Percentiles rank a stretch among this genome's conserved stretches.
phyloP scores from a whole-genome alignment of 2,797 vertebrate species.

The Florisuga fusca region DNA sequence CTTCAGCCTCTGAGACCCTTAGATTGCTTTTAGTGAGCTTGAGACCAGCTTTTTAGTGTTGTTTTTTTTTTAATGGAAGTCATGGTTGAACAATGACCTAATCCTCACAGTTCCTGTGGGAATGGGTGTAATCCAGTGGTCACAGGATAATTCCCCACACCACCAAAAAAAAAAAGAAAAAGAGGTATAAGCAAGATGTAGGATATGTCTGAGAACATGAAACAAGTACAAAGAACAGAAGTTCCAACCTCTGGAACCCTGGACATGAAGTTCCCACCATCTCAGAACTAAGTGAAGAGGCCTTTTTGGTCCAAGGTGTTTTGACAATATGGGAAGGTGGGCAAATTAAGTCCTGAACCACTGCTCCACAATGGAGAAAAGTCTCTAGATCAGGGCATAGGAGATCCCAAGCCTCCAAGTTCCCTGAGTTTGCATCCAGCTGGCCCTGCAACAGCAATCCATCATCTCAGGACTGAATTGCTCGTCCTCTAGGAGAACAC shows the following conservation, averaged over 20 bases:
- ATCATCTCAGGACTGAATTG: not conserved
- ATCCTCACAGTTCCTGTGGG: too few relatives aligned
- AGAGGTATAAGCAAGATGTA: rapidly evolving
- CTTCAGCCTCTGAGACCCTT: not conserved
- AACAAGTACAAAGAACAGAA: not conserved
- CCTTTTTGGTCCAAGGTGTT: not conserved
- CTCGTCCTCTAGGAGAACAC: not conserved
- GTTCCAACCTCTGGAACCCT: not conserved
- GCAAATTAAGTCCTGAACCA: not conserved
- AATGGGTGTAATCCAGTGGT: not conserved
- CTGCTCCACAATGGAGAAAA: not conserved
- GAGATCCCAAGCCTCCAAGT: not conserved
- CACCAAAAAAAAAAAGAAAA: not conserved
- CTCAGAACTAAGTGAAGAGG: not conserved
- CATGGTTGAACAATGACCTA: not conserved
- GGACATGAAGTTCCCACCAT: not conserved
- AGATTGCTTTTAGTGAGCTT: not conserved
- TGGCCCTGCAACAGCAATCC: not conserved
- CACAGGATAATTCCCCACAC: not conserved
- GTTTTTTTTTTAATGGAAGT: too few relatives aligned
- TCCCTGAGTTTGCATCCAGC: not conserved
- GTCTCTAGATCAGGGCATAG: not conserved
- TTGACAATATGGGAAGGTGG: not conserved
- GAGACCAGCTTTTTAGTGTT: not conserved
- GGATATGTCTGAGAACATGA: not conserved